Conservation (phyloP, 2,797 vertebrate genomes). For the Pipistrellus pygmaeus region DNA sequence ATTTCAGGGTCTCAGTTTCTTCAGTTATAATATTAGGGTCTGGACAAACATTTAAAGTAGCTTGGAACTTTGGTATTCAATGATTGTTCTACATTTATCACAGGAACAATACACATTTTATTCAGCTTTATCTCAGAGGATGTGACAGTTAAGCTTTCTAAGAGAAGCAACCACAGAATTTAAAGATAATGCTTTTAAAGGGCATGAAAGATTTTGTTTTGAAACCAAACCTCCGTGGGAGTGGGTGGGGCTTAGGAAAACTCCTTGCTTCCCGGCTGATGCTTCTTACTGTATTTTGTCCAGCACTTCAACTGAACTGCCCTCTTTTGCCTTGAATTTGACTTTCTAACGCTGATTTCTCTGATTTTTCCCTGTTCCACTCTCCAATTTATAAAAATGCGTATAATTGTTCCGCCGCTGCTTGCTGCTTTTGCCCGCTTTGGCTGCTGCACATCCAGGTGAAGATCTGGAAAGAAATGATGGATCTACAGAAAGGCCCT, state of each 20-base stretch:
- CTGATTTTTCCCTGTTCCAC: constrained; percentile 75
- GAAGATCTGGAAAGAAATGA: constrained; percentile 99
- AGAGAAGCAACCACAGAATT: neutral
- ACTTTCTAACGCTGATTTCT: constrained; percentile 79
- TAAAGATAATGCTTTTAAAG: constrained; percentile 11
- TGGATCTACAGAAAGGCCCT: constrained; percentile 95
- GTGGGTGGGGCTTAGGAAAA: neutral
- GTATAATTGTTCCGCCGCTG: constrained; percentile 14
- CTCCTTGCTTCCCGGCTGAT: neutral
- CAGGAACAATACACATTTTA: neutral
- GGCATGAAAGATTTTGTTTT: neutral
- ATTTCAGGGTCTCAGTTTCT: neutral
- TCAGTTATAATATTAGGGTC: neutral
- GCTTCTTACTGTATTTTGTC: neutral
- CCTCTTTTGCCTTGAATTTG: constrained; percentile 28
- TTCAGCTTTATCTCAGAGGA: neutral
- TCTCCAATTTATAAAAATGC: constrained; percentile 68
- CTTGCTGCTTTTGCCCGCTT: constrained; percentile 69
- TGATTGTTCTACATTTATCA: neutral
- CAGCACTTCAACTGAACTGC: constrained; percentile 14
- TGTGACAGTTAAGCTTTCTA: neutral
- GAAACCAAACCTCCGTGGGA: neutral
- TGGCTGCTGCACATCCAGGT: constrained; percentile 88
- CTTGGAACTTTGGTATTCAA: neutral
- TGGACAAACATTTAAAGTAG: neutral